phyloP scores from a whole-genome alignment of 2,888 invertebrate species.

The Amblyjoppa proteus region DNA sequence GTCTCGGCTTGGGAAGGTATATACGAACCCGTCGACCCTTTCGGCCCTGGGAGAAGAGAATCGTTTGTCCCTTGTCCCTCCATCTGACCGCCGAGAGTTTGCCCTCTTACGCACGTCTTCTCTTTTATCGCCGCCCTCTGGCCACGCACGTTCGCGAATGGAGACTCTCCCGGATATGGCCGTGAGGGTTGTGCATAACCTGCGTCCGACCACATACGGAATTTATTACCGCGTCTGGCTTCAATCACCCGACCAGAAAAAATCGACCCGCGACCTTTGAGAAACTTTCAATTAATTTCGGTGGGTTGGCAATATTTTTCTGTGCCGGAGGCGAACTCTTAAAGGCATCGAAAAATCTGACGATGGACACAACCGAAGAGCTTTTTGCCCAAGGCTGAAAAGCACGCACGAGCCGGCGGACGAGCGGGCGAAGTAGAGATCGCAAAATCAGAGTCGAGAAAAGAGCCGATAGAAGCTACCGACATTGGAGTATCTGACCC shows the following conservation, averaged over 20 bases:
- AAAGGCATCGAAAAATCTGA: neutral
- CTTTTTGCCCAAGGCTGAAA: neutral
- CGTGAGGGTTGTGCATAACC: constrained; percentile 18
- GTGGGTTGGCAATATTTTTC: neutral
- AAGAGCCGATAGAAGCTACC: neutral
- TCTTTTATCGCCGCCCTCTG: constrained; percentile 50
- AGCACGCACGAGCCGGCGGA: neutral
- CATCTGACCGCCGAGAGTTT: constrained; percentile 45
- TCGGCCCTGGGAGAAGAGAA: neutral
- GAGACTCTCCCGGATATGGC: constrained; percentile 19
- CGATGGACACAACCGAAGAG: neutral
- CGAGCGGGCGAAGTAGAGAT: constrained; percentile 8
- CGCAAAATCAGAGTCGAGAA: constrained; percentile 27
- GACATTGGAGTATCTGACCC: neutral
- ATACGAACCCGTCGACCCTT: constrained; percentile 33
- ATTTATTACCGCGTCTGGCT: constrained; percentile 64
- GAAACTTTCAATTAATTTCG: neutral
- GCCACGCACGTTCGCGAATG: constrained; percentile 50
- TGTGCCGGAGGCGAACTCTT: neutral
- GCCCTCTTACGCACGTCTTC: constrained; percentile 62
- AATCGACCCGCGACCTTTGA: neutral
- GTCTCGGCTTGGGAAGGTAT: constrained; percentile 30
- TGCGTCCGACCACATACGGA: constrained; percentile 53
- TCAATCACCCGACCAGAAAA: constrained; percentile 20
- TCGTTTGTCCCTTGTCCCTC: constrained; percentile 40